Conservation (phyloP, 2,888 invertebrate species). For the Agelastica alni region DNA sequence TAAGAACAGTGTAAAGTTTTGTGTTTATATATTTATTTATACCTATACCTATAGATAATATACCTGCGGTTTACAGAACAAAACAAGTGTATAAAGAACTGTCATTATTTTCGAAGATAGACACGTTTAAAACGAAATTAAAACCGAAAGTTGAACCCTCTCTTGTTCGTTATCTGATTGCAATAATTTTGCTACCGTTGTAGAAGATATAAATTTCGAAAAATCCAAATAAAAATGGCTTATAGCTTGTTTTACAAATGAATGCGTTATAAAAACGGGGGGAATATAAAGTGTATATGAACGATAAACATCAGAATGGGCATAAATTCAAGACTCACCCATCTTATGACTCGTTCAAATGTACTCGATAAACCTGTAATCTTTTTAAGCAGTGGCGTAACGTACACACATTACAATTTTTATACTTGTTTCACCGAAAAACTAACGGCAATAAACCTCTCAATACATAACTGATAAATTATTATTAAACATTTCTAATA, state of each 20-base stretch:
- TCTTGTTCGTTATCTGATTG: slow-evolving; percentile 11
- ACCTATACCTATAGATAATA: too few relatives aligned
- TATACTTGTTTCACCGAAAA: too few relatives aligned
- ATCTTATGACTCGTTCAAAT: slow-evolving; percentile 21
- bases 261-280: slow-evolving; percentile 18
- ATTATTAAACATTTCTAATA: too few relatives aligned
- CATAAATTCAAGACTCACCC: slow-evolving; percentile 22
- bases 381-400: slow-evolving; percentile 13
- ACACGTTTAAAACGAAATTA: not conserved
- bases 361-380: slow-evolving; percentile 18
- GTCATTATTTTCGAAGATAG: not conserved
- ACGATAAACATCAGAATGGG: slow-evolving; percentile 21
- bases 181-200: slow-evolving; percentile 18
- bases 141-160: slow-evolving; percentile 1
- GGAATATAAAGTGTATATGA: slow-evolving; percentile 22
- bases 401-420: not conserved
- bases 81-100: too few relatives aligned
- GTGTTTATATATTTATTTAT: too few relatives aligned
- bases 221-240: slow-evolving; percentile 21
- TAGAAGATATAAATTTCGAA: slow-evolving; percentile 12
- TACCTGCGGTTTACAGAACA: too few relatives aligned
- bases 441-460: too few relatives aligned
- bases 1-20: too few relatives aligned
- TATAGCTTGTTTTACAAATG: slow-evolving; percentile 23
- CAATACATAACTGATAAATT: too few relatives aligned